These are phyloP conservation scores for western clawed frog (Xenopus tropicalis) DNA, from an alignment of 2,113 vertebrate species.

Conservation along the genomic window DNA sequence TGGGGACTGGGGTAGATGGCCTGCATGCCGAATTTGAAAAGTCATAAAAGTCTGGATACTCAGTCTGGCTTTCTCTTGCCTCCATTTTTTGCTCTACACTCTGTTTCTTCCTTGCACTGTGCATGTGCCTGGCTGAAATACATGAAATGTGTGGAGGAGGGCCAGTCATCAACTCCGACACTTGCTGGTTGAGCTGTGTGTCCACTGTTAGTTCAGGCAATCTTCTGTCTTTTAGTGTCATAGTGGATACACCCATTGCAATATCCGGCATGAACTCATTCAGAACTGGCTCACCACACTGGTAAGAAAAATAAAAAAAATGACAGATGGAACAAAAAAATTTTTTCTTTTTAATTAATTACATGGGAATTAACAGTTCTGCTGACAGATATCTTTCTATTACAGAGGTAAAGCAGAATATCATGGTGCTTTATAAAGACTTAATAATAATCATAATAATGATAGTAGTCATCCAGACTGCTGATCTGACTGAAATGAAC, in stretches of 20 bases:
- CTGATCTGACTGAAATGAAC: too few relatives aligned
- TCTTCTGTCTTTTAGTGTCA: conserved; percentile 89
- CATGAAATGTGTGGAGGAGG: conserved; percentile 69
- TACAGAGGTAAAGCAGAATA: too few relatives aligned
- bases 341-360: too few relatives aligned
- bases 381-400: too few relatives aligned
- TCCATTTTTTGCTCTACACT: conserved; percentile 81
- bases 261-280: conserved; percentile 98
- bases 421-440: too few relatives aligned
- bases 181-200: conserved; percentile 69
- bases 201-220: conserved; percentile 82
- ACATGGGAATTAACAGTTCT: too few relatives aligned
- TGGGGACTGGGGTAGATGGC: conserved; percentile 70
- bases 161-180: conserved; percentile 65
- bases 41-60: conserved; percentile 91
- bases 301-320: conserved; percentile 48
- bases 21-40: conserved; percentile 80
- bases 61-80: conserved; percentile 73
- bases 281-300: conserved; percentile 85
- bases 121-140: conserved; percentile 71
- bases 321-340: neutral
- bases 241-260: conserved; percentile 89
- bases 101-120: conserved; percentile 84
- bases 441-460: too few relatives aligned
- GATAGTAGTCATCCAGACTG: too few relatives aligned